A percentile compares a stretch with the other conserved stretches of the same genome.
Conservation (phyloP, 2,113 vertebrate species). For the Semnornis frantzii region DNA sequence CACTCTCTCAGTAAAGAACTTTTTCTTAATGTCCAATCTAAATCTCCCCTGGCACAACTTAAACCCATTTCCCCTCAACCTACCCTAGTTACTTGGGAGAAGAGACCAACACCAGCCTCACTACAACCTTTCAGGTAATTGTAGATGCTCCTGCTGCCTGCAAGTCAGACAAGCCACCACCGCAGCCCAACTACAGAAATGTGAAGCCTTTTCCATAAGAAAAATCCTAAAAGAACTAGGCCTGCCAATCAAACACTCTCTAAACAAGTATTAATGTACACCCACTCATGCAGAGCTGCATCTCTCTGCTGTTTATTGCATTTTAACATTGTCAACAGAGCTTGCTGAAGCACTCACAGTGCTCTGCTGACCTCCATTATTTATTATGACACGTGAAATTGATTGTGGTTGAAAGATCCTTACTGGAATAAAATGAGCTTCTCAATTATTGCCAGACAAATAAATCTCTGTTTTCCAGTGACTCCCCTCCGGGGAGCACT, state of each 20-base stretch:
- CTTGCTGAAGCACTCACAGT: slow-evolving; percentile 4
- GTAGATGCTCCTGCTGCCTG: neutral
- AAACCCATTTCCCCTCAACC: no score
- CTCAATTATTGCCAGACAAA: slow-evolving; percentile 77
- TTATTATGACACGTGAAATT: slow-evolving; percentile 79
- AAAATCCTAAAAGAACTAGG: neutral
- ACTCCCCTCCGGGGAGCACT: slow-evolving; percentile 42
- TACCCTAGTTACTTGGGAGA: no score
- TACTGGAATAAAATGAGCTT: slow-evolving; percentile 84
- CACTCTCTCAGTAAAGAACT: no score
- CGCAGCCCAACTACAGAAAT: neutral
- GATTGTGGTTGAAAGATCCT: slow-evolving; percentile 83
- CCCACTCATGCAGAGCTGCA: slow-evolving; percentile 19
- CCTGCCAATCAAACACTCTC: slow-evolving; percentile 60
- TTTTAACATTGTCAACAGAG: slow-evolving; percentile 67
- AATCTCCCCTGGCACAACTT: no score
- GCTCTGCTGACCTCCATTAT: slow-evolving; percentile 78
- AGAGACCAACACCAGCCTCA: no score
- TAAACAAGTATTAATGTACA: slow-evolving; percentile 51
- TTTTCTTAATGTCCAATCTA: no score
- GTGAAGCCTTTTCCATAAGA: neutral
- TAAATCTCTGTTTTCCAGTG: slow-evolving; percentile 71
- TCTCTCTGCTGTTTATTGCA: slow-evolving; percentile 27
- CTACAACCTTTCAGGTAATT: no score
- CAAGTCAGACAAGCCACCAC: neutral